A percentile compares a stretch with the other conserved stretches of the same genome.
Conservation (phyloP, 2,888 invertebrate species). For the Cosmopolites sordidus region DNA sequence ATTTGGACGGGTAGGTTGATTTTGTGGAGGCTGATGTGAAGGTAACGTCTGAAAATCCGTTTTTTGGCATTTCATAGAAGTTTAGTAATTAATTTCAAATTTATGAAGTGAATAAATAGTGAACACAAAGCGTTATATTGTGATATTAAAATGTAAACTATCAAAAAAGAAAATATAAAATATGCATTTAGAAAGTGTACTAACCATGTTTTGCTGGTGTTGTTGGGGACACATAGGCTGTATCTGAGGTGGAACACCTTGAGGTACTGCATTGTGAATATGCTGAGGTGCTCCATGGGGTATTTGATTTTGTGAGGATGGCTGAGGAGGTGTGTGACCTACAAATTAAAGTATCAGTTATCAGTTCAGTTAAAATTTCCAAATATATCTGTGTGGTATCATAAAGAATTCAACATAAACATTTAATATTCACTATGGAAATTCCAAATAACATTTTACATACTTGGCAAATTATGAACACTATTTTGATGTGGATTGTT, state of each 20-base stretch:
- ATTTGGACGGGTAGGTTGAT: conserved; percentile 28
- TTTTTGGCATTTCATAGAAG: too few species aligned
- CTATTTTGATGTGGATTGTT: conserved; percentile 30
- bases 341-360: too few species aligned
- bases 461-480: conserved; percentile 21
- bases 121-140: too few species aligned
- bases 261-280: conserved; percentile 14
- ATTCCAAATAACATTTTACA: too few species aligned
- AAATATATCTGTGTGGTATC: too few species aligned
- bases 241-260: conserved; percentile 11
- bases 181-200: neutral
- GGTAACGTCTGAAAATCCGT: conserved; percentile 7
- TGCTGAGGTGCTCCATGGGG: conserved; percentile 1
- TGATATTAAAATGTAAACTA: too few species aligned
- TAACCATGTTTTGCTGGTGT: conserved; percentile 20
- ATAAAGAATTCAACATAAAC: too few species aligned
- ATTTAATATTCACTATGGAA: too few species aligned
- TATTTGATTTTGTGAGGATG: conserved; percentile 1
- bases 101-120: too few species aligned
- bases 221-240: conserved; percentile 14
- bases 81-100: too few species aligned
- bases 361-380: too few species aligned
- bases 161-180: too few species aligned
- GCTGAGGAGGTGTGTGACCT: conserved; percentile 4
- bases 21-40: conserved; percentile 14